Evolutionary conservation across 2,888 invertebrate species (phyloP), one percentile per base, ranked within the genome.

Genomic region (Agrotis ipsilon): DNA sequence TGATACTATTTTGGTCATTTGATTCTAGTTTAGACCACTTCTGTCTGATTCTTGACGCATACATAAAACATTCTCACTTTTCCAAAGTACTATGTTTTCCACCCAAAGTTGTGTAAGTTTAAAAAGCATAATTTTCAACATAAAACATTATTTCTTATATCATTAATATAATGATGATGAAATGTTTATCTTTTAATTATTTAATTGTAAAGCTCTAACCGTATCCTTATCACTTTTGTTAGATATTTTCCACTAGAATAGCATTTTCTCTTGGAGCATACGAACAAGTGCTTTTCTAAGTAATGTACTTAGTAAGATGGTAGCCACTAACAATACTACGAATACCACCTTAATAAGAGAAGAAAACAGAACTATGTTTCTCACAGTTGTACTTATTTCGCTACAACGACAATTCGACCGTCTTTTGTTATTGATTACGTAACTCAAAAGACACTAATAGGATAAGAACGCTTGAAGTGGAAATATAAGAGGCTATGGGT

Each of bases 391-490:
- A 64, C 54, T 67, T 55, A 32, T n/a, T 68, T 82, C 43, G 18
- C 67, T 39, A 39, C 24, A 46, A 57, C 48, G 68, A 71, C 60
- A 68, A 13, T 60, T 62, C 62, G 43, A 75, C 54, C 67, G 49
- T 75, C 76, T 78, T 80, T 81, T 81, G 76, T 82, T 82, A 84
- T 78, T 81, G 81, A 78, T 79, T 75, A 73, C 72, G 67, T 79
- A 85, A 84, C 75, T 79, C 82, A 79, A 83, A 78, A 80, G 83
- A 77, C 71, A 73, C 76, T 86, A 86, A 86, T 83, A 78, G 78
- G 79, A 86, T 86, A 82, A 84, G 79, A 83, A 74, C 73, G 80
- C 78, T 84, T 82, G 59, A 79, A 81, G 77, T 75, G 43, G 72
- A 78, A 78, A 80, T 80, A 78, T 81, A 82, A 85, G 80, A 81